Evolutionary conservation across 1,140 invertebrate species (phyloP).

Genomic region (Aleiodes sp.): DNA sequence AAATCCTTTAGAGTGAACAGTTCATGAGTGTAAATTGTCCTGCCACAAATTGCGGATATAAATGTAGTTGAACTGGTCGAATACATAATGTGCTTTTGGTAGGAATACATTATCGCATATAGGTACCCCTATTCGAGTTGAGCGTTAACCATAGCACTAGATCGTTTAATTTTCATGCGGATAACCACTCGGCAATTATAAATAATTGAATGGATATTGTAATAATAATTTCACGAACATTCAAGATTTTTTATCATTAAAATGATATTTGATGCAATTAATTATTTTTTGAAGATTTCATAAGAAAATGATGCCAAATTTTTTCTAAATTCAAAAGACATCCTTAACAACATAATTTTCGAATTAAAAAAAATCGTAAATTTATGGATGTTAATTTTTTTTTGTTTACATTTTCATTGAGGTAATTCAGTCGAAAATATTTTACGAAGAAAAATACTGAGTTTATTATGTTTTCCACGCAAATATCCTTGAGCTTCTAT

Average conservation of each 20-base stretch:
- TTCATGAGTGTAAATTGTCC: conserved; percentile 41
- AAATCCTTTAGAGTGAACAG: conserved; percentile 37
- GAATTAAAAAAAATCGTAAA: no score
- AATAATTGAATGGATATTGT: conserved; percentile 21
- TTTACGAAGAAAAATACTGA: neutral
- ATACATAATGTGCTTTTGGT: conserved; percentile 36
- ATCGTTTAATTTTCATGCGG: conserved; percentile 28
- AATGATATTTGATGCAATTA: neutral
- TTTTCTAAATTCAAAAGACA: no score
- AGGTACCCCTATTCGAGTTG: neutral
- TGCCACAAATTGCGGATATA: conserved; percentile 40
- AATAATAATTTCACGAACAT: conserved; percentile 4
- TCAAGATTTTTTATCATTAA: conserved; percentile 1
- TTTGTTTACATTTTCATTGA: no score
- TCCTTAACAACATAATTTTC: no score
- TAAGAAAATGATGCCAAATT: no score
- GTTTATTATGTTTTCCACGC: conserved; percentile 7
- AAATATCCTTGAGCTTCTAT: conserved; percentile 23
- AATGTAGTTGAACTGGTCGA: conserved; percentile 35
- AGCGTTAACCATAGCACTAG: neutral
- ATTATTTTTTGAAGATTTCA: no score
- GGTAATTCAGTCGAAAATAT: neutral
- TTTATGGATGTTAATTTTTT: no score
- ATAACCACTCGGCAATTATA: conserved; percentile 29
- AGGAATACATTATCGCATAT: conserved; percentile 26